Evolutionary conservation across 2,888 invertebrate species (phyloP).

Genomic region (Coleophora flavipennella): DNA sequence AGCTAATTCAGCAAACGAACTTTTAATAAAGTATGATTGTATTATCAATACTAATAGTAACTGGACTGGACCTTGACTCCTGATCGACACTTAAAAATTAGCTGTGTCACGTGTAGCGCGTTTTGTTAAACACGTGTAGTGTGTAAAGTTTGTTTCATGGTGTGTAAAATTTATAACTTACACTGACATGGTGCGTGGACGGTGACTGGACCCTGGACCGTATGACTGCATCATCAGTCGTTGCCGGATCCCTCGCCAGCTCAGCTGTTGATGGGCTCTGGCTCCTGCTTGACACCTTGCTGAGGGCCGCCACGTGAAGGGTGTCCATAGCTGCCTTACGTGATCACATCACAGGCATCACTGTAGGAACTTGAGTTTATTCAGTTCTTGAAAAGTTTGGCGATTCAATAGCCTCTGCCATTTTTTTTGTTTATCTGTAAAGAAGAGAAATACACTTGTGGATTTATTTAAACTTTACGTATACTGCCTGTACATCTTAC

Average conservation of each 20-base stretch:
- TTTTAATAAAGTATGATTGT: no score
- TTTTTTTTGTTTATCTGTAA: conserved; percentile 25
- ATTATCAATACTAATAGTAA: no score
- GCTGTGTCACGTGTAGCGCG: no score
- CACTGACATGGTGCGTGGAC: conserved; percentile 20
- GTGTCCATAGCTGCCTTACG: conserved; percentile 47
- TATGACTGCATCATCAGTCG: conserved; percentile 58
- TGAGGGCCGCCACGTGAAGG: conserved; percentile 60
- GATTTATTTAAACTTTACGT: no score
- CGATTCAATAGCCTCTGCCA: conserved; percentile 10
- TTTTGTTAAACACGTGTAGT: no score
- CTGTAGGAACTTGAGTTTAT: conserved; percentile 13
- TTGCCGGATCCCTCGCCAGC: conserved; percentile 52
- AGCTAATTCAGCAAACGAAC: no score
- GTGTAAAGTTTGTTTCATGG: no score
- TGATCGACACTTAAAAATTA: no score
- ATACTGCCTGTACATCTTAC: no score
- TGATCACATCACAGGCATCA: conserved; percentile 20
- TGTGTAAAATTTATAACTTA: neutral
- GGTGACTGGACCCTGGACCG: conserved; percentile 62
- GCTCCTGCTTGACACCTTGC: conserved; percentile 75
- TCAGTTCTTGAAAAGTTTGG: conserved; percentile 16
- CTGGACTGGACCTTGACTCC: no score
- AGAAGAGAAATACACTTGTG: conserved; percentile 9
- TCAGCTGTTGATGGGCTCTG: conserved; percentile 72